Conservation (phyloP, 2,113 vertebrate genomes). For the Myotis davidii region DNA sequence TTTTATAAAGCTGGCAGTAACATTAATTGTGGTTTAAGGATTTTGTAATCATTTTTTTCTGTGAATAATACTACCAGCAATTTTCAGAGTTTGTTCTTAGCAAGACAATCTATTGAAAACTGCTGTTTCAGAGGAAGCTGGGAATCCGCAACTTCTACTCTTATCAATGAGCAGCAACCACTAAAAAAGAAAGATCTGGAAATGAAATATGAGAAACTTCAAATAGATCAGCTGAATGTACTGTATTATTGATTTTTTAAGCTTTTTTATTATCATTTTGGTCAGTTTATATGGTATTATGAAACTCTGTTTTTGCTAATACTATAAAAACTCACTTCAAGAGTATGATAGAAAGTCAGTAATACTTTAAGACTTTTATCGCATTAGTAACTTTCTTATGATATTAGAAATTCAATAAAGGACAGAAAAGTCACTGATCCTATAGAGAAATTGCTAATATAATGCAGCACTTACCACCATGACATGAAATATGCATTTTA, state of each 20-base stretch:
- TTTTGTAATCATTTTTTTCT: neutral
- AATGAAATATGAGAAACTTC: constrained; percentile 49
- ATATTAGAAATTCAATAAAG: constrained; percentile 79
- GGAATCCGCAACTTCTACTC: neutral
- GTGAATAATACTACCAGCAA: constrained; percentile 5
- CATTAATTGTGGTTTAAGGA: neutral
- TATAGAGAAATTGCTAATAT: constrained; percentile 75
- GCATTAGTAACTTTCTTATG: constrained; percentile 81
- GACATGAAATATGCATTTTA: constrained; percentile 78
- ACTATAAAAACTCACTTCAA: constrained; percentile 84
- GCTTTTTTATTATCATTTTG: constrained; percentile 72
- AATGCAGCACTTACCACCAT: constrained; percentile 71
- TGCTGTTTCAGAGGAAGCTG: constrained; percentile 8
- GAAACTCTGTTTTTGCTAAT: constrained; percentile 79
- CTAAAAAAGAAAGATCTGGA: constrained; percentile 15
- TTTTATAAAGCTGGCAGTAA: constrained; percentile 35
- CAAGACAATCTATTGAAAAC: neutral
- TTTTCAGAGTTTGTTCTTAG: neutral
- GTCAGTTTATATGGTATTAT: constrained; percentile 72
- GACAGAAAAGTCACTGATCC: constrained; percentile 79
- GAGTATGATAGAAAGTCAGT: constrained; percentile 80
- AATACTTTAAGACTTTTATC: constrained; percentile 81
- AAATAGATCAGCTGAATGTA: constrained; percentile 50
- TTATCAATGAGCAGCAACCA: neutral
- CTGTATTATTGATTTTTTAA: constrained; percentile 67